Evolutionary conservation across 2,888 invertebrate genomes (phyloP), one percentile per base, ranked within the genome.

Genomic region (Eulithis testata): DNA sequence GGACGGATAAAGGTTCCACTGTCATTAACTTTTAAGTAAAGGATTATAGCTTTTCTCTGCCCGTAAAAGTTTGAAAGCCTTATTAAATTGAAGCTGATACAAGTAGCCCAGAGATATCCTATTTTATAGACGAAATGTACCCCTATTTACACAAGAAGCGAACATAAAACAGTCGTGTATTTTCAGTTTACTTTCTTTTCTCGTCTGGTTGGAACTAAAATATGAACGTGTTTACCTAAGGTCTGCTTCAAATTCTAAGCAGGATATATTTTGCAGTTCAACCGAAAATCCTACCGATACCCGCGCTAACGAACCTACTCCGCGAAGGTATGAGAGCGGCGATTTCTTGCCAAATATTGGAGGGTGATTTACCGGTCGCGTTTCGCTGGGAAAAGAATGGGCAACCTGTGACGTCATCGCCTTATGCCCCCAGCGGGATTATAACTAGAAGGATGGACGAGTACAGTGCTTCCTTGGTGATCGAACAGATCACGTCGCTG

Each of bases 371-470:
- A 77, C 98, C 98, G 55, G 96, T 98, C 76, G 96, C 96, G 74
- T 97, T 98, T 90, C 95, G 96, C 60, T 99, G 98, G 98, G 97
- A 97, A 82, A 96, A 98, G 87, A 97, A 98, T 85, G 97, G 96
- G 54, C 96, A 96, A 82, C 94, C 96, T 5, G 95, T 97, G 76
- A 94, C 95, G 72, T 94, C 94, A 76, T 94, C 95, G 6, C 95
- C 95, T 58, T 93, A 92, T 72, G 90, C 92, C 1, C 86, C 92
- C 44, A 92, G 88, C 70, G 92, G 92, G 4, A 93, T 93, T 52
- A 87, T 90, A 65, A 91, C 91, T 4, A 78, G 91, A 59, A 93
- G 96, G 62, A 94, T 96, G 85, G 97, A 98, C 84, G 97, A 97
- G 83, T 98, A 97, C 87, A 96, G 97, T 55, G 96, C 97, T 49